Conservation (phyloP, 1,140 invertebrate species). For the Drosophila miranda region DNA sequence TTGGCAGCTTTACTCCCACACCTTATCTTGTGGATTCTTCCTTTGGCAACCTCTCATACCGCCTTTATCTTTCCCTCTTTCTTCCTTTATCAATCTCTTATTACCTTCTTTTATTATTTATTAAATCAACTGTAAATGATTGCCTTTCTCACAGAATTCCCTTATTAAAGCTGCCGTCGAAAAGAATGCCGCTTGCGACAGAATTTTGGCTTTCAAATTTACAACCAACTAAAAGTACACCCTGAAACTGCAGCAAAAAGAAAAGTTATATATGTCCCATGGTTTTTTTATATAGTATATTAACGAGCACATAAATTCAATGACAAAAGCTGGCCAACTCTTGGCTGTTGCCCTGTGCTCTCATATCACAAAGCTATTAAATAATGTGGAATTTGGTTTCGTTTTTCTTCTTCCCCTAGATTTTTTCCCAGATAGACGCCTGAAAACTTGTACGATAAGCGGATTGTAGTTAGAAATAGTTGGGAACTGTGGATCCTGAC, state of each 20-base stretch:
- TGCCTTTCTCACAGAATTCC: not conserved
- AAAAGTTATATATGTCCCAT: slow-evolving; percentile 1
- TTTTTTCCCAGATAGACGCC: slow-evolving; percentile 14
- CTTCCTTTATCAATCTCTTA: no score
- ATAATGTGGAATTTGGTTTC: slow-evolving; percentile 35
- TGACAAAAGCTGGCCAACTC: slow-evolving; percentile 36
- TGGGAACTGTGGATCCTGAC: not conserved
- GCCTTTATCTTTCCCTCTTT: not conserved
- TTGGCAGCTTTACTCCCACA: not conserved
- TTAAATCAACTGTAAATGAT: not conserved
- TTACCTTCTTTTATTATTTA: not conserved
- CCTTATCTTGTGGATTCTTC: no score
- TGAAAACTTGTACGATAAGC: slow-evolving; percentile 27
- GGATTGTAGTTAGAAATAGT: slow-evolving; percentile 20
- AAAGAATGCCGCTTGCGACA: slow-evolving; percentile 3
- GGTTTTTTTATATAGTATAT: slow-evolving; percentile 33
- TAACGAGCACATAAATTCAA: slow-evolving; percentile 58
- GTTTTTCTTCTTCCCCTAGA: not conserved
- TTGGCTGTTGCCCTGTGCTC: slow-evolving; percentile 8
- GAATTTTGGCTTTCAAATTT: slow-evolving; percentile 44
- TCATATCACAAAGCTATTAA: slow-evolving; percentile 49
- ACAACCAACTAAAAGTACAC: slow-evolving; percentile 38
- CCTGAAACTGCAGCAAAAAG: not conserved
- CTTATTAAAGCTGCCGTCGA: not conserved
- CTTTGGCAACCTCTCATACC: no score